Evolutionary conservation across 1,140 invertebrate species (phyloP).

Genomic region (Drosophila hydei): DNA sequence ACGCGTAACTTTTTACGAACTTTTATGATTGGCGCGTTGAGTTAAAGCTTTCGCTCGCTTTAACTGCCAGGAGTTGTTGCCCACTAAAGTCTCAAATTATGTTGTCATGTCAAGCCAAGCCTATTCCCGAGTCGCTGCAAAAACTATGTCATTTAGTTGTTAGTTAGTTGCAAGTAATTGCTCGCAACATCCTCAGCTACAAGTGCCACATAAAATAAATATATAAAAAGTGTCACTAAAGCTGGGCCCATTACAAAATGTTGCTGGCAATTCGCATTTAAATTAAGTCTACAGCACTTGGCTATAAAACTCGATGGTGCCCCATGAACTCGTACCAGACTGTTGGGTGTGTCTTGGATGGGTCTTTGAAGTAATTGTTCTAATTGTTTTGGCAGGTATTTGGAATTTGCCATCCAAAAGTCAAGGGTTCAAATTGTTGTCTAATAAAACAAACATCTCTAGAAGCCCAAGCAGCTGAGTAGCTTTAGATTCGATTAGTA

Average conservation of each 20-base stretch:
- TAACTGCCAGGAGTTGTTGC: constrained; percentile 7
- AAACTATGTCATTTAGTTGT: constrained; percentile 69
- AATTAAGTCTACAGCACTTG: constrained; percentile 35
- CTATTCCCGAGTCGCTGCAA: constrained; percentile 59
- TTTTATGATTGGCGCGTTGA: constrained; percentile 60
- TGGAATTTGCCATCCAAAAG: constrained; percentile 9
- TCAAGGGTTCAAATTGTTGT: neutral
- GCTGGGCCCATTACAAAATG: constrained; percentile 61
- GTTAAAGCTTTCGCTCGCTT: constrained; percentile 43
- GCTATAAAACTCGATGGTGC: constrained; percentile 23
- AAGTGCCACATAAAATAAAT: constrained; percentile 38
- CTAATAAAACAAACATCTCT: neutral
- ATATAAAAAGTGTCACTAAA: constrained; percentile 20
- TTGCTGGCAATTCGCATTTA: constrained; percentile 48
- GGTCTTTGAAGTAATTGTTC: neutral
- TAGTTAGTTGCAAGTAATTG: constrained; percentile 48
- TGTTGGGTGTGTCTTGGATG: constrained; percentile 13
- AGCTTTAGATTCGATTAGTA: too few relatives aligned
- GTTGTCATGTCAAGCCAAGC: constrained; percentile 75
- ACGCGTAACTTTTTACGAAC: constrained; percentile 68
- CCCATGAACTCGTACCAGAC: too few relatives aligned
- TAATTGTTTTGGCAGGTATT: constrained; percentile 6
- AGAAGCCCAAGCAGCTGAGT: neutral
- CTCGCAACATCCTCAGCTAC: constrained; percentile 15
- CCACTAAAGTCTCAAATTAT: constrained; percentile 55